Conservation (phyloP, 2,113 vertebrate genomes). For the Narcine bancroftii region DNA sequence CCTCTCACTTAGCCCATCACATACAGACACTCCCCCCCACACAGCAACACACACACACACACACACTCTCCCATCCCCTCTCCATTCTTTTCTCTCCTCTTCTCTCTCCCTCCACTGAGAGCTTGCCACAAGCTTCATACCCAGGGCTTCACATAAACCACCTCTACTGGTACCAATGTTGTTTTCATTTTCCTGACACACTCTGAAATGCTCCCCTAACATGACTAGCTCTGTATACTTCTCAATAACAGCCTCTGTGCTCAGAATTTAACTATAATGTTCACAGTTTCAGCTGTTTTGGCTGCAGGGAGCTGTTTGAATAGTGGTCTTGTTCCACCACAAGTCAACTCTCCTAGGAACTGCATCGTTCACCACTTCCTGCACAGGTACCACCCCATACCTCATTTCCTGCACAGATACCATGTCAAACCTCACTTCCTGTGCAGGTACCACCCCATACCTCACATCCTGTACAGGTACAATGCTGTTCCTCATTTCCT, state of each 20-base stretch:
- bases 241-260: slow-evolving; percentile 10
- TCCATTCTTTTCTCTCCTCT: too few species aligned
- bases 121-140: neutral
- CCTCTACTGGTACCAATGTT: neutral
- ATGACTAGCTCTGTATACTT: neutral
- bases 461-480: too few species aligned
- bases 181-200: neutral
- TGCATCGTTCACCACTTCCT: neutral
- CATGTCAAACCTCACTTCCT: too few species aligned
- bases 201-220: neutral
- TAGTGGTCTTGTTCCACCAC: slow-evolving; percentile 29
- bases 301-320: slow-evolving; percentile 15
- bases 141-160: neutral
- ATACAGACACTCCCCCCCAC: too few species aligned
- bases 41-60: too few species aligned
- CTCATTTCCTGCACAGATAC: neutral
- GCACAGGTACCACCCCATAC: neutral
- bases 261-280: slow-evolving; percentile 31
- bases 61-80: too few species aligned
- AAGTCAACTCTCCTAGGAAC: neutral
- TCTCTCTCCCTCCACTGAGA: neutral
- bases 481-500: too few species aligned
- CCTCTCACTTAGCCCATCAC: too few species aligned
- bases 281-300: slow-evolving; percentile 23
- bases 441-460: too few species aligned